Percentiles rank a stretch among this genome's conserved stretches.
Evolutionary conservation across 2,797 vertebrate genomes (phyloP).

Genomic region (Vespertilio murinus): DNA sequence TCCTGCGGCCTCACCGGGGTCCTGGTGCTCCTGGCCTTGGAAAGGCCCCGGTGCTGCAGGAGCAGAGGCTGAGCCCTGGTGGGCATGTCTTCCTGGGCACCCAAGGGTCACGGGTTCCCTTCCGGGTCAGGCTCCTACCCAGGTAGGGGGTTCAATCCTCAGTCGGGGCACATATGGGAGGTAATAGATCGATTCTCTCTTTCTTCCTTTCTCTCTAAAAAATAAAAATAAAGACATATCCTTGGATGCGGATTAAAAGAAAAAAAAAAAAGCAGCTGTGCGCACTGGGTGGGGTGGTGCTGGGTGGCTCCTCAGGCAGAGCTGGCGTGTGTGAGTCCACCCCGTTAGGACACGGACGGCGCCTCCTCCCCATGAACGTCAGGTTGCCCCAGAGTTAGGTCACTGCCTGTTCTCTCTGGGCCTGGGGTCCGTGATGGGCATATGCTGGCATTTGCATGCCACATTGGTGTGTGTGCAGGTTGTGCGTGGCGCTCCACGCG

Average conservation of each 20-base stretch:
- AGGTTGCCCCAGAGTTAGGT: neutral
- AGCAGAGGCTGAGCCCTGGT: too few species aligned
- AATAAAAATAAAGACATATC: neutral
- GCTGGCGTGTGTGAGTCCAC: neutral
- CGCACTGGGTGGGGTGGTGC: neutral
- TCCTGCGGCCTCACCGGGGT: neutral
- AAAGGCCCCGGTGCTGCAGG: rapidly evolving
- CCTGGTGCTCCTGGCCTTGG: neutral
- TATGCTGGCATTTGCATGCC: too few species aligned
- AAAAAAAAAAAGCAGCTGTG: neutral
- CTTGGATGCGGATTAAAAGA: neutral
- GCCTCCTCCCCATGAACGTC: too few species aligned
- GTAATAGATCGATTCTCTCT: neutral
- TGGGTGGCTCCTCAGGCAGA: neutral
- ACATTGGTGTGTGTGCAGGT: too few species aligned
- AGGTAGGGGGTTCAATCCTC: neutral
- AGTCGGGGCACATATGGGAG: neutral
- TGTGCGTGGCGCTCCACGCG: rapidly evolving
- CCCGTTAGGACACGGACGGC: rapidly evolving
- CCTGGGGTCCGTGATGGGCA: neutral
- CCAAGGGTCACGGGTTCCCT: neutral
- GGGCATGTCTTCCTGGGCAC: neutral
- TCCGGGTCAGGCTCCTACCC: neutral
- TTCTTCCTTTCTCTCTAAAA: neutral
- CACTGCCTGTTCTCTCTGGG: neutral